Conservation (phyloP, 2,797 vertebrate species). For the Myotis daubentonii region DNA sequence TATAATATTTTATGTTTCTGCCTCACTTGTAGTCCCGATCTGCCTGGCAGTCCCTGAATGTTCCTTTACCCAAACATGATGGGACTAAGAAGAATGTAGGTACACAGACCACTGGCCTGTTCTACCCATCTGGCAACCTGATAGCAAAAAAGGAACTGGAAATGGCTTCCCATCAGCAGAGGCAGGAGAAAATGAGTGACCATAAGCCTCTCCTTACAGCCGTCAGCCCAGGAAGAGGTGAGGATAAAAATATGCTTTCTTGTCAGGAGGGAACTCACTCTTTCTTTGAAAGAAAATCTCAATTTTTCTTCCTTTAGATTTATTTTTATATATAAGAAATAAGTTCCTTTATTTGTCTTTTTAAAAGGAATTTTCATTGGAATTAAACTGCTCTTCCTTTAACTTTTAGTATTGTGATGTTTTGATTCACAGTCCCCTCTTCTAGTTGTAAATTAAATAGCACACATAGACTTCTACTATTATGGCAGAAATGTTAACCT, state of each 20-base stretch:
- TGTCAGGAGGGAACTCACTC: background rate
- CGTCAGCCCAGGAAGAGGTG: slow-evolving; percentile 95
- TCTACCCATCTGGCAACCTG: slow-evolving; percentile 91
- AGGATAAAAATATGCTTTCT: slow-evolving; percentile 60
- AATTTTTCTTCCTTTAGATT: background rate
- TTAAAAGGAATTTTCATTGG: slow-evolving; percentile 22
- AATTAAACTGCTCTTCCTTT: background rate
- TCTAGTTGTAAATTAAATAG: background rate
- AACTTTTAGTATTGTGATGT: background rate
- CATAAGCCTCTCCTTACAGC: slow-evolving; percentile 88
- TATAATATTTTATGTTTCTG: slow-evolving; percentile 52
- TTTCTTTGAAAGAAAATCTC: slow-evolving; percentile 41
- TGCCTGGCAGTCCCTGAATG: slow-evolving; percentile 82
- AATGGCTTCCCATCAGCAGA: slow-evolving; percentile 82
- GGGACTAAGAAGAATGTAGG: slow-evolving; percentile 81
- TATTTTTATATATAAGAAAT: background rate
- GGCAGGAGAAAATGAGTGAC: slow-evolving; percentile 86
- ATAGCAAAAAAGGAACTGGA: slow-evolving; percentile 89
- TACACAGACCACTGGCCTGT: slow-evolving; percentile 93
- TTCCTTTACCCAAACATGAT: slow-evolving; percentile 60
- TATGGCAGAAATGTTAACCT: background rate
- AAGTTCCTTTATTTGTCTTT: background rate
- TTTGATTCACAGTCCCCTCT: background rate
- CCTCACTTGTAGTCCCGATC: slow-evolving; percentile 65
- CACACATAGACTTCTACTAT: background rate